A percentile compares a stretch with the other conserved stretches of the same genome.
These are phyloP conservation scores for Leistus spinibarbis DNA, from an alignment of 2,888 invertebrate species.

Conservation along the genomic window DNA sequence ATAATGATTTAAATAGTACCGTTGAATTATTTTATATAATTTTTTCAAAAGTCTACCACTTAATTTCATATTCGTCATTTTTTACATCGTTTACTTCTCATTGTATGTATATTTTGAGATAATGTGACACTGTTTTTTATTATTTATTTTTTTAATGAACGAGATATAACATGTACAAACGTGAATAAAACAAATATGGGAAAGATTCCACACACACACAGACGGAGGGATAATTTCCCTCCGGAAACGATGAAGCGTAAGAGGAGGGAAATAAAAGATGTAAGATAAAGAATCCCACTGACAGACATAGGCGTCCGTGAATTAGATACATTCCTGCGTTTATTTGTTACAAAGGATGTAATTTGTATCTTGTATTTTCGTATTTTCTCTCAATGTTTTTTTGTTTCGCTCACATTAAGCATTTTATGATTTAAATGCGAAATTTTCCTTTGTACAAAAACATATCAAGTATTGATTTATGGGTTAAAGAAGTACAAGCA, in stretches of 20 bases:
- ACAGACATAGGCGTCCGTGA: conserved; percentile 13
- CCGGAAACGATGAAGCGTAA: conserved; percentile 32
- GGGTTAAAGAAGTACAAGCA: too few species aligned
- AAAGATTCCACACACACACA: conserved; percentile 13
- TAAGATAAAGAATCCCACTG: conserved; percentile 11
- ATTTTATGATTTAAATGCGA: too few species aligned
- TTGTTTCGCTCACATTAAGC: too few species aligned
- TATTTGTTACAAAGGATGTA: neutral
- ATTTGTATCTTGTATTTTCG: too few species aligned
- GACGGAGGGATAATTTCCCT: conserved; percentile 24
- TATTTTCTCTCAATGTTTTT: too few species aligned
- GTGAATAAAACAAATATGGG: conserved; percentile 23
- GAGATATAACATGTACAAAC: neutral
- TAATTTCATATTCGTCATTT: neutral
- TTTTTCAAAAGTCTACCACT: neutral
- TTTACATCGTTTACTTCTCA: neutral
- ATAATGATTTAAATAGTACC: neutral
- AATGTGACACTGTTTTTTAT: neutral
- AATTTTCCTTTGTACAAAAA: too few species aligned
- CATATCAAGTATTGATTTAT: too few species aligned
- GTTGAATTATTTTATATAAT: neutral
- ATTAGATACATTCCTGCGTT: neutral
- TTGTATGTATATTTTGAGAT: neutral
- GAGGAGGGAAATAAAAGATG: conserved; percentile 20
- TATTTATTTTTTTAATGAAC: conserved; percentile 3